These are phyloP conservation scores for Poeciliopsis presidionis DNA, from an alignment of 2,797 vertebrate genomes.

Conservation along the genomic window DNA sequence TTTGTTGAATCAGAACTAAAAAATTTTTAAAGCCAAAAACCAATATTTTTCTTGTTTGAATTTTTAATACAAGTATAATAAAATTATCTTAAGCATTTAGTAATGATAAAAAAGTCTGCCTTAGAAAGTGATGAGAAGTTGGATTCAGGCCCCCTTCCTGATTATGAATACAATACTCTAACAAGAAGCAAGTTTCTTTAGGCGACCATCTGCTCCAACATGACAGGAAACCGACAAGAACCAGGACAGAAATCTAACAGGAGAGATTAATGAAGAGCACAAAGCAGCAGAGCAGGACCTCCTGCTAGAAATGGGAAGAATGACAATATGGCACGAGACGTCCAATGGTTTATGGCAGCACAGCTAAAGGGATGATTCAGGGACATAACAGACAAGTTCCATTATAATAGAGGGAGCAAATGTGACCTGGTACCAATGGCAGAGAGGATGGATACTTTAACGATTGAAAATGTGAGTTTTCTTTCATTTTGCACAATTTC, in stretches of 20 bases:
- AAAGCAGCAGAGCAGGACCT: not conserved
- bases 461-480: not conserved
- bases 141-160: not conserved
- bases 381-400: not conserved
- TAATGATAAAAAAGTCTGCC: not conserved
- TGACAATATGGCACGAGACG: not conserved
- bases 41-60: not conserved
- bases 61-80: not conserved
- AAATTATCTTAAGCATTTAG: not conserved
- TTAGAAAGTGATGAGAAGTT: not conserved
- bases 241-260: not conserved
- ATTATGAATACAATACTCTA: not conserved
- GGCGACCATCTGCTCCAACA: not conserved
- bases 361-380: not conserved
- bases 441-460: not conserved
- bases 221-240: not conserved
- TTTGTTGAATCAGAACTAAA: not conserved
- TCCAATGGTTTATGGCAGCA: not conserved
- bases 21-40: not conserved
- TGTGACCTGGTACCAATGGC: not conserved
- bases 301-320: not conserved
- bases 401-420: not conserved
- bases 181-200: not conserved
- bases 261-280: not conserved
- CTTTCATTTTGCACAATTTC: not conserved